These are phyloP conservation scores for Elanoides forficatus DNA, from an alignment of 2,113 vertebrate species.

Conservation along the genomic window DNA sequence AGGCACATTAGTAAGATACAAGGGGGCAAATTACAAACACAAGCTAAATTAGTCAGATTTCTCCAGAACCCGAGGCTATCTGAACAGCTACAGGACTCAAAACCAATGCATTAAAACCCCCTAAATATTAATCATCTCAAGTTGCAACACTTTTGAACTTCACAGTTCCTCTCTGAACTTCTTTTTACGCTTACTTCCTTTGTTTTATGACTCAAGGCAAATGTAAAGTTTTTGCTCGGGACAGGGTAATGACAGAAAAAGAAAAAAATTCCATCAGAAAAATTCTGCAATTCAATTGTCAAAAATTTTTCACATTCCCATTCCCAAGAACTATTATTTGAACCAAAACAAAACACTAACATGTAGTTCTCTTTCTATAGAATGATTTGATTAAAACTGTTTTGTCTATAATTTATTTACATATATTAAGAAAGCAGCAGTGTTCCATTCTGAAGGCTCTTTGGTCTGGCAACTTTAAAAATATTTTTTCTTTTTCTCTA, in stretches of 20 bases:
- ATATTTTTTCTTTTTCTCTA: not conserved
- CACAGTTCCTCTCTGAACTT: not conserved
- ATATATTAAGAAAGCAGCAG: not conserved
- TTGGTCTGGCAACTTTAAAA: not conserved
- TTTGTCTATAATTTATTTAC: not conserved
- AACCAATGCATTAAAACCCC: accelerated
- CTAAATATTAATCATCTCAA: not conserved
- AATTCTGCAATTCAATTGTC: not conserved
- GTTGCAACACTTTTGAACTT: not conserved
- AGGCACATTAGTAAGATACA: not conserved
- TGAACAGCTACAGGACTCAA: not conserved
- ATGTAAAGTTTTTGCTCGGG: not conserved
- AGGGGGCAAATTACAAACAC: not conserved
- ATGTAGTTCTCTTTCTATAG: not conserved
- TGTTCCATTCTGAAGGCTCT: not conserved
- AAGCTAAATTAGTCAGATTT: not conserved
- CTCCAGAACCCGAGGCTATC: not conserved
- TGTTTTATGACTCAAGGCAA: not conserved
- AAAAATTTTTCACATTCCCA: not conserved
- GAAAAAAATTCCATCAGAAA: not conserved
- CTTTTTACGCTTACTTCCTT: not conserved
- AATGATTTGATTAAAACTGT: not conserved
- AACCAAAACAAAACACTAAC: not conserved
- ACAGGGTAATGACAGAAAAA: not conserved
- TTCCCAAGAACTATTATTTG: not conserved